Percentiles rank a stretch among this genome's conserved stretches.
Evolutionary conservation across 2,888 invertebrate species (phyloP).

Genomic region (Phortica magna): DNA sequence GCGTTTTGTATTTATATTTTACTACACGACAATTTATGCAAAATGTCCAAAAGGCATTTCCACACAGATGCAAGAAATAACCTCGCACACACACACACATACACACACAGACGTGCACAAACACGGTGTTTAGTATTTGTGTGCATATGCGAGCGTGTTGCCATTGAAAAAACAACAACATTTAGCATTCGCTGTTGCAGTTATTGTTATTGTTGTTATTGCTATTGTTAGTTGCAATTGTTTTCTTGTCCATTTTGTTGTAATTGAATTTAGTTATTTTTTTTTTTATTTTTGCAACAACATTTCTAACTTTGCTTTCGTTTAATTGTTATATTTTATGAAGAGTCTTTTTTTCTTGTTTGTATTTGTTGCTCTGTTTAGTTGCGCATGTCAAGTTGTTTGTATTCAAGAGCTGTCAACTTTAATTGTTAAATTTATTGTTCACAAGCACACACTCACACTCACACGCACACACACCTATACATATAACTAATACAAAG

Average conservation of each 20-base stretch:
- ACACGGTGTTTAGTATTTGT: background rate
- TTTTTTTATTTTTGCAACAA: background rate
- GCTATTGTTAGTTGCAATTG: conserved; percentile 17
- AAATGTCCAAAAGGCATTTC: conserved; percentile 45
- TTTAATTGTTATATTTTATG: conserved; percentile 1
- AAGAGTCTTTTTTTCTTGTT: background rate
- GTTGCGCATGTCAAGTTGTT: conserved; percentile 24
- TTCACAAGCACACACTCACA: background rate
- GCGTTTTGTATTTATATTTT: conserved; percentile 37
- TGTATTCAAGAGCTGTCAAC: conserved; percentile 18
- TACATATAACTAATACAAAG: too few relatives aligned
- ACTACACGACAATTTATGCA: conserved; percentile 42
- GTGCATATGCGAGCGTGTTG: background rate
- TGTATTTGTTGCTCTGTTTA: background rate
- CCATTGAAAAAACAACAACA: background rate
- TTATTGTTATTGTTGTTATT: conserved; percentile 16
- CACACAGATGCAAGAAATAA: conserved; percentile 12
- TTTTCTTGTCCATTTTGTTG: conserved; percentile 13
- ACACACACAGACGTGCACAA: conserved; percentile 22
- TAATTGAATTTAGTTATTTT: background rate
- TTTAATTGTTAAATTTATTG: conserved; percentile 27
- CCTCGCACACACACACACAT: conserved; percentile 30
- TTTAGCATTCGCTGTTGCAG: conserved; percentile 16
- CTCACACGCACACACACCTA: background rate
- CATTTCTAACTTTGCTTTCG: background rate